Percentiles rank a stretch among this genome's conserved stretches.
phyloP scores from a whole-genome alignment of 2,797 vertebrate species.

The Clarias fuscus region DNA sequence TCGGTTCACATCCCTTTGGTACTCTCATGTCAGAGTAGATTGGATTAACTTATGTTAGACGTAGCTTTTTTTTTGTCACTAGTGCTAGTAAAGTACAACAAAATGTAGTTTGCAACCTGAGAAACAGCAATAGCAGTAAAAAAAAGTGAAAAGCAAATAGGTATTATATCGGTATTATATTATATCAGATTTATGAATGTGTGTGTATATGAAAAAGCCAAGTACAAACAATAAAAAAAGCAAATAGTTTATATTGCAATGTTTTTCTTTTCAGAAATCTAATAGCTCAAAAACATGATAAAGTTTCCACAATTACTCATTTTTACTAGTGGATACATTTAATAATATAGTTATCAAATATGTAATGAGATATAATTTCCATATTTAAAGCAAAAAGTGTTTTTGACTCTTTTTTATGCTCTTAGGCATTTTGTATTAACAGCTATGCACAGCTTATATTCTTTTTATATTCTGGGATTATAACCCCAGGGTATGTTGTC shows the following conservation, averaged over 20 bases:
- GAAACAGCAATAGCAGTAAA: no score
- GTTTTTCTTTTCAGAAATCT: neutral
- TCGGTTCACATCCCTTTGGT: neutral
- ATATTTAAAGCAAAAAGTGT: no score
- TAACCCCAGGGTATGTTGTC: neutral
- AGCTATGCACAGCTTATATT: neutral
- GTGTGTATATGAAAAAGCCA: neutral
- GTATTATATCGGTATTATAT: neutral
- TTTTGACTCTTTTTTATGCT: neutral
- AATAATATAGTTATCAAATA: no score
- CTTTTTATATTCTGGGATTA: no score
- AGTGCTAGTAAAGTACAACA: neutral
- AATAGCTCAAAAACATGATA: neutral
- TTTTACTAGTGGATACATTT: neutral
- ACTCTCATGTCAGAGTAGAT: no score
- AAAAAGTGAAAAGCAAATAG: neutral
- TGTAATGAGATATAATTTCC: neutral
- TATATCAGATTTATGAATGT: neutral
- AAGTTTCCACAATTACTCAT: neutral
- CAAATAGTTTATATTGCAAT: neutral
- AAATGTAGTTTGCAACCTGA: no score
- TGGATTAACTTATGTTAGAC: neutral
- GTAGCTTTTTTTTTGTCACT: neutral
- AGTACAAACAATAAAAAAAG: no score
- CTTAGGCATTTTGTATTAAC: neutral